Percentiles rank a stretch among this genome's conserved stretches.
phyloP scores from a whole-genome alignment of 1,140 invertebrate genomes.

The Branchinecta lindahli region DNA sequence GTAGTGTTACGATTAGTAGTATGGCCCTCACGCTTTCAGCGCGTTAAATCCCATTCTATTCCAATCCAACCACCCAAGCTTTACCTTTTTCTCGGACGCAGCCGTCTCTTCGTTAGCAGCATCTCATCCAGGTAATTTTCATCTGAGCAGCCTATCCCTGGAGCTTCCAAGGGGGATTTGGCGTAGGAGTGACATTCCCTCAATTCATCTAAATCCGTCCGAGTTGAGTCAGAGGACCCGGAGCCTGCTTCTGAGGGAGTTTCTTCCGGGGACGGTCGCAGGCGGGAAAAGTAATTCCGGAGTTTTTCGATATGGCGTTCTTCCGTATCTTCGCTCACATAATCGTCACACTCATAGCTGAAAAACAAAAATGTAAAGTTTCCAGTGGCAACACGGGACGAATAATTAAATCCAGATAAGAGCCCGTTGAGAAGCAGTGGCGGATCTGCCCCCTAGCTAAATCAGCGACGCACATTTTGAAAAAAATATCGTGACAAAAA shows the following conservation, averaged over 20 bases:
- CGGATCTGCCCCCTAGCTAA: no score
- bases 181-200: constrained; percentile 2
- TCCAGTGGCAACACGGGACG: not conserved
- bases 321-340: constrained; percentile 55
- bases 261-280: not conserved
- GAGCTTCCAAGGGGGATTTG: not conserved
- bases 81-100: not conserved
- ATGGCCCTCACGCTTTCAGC: no score
- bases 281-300: constrained; percentile 30
- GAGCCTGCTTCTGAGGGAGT: not conserved
- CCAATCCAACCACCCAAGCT: no score
- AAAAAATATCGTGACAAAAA: no score
- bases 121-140: not conserved
- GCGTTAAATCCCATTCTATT: no score
- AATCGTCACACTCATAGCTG: constrained; percentile 66
- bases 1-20: no score
- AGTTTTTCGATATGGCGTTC: constrained; percentile 43
- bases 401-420: no score
- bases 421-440: no score
- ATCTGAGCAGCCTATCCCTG: not conserved
- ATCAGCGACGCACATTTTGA: no score
- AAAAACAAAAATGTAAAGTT: constrained; percentile 26
- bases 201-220: not conserved
- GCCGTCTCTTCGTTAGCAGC: not conserved
- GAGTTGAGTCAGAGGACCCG: not conserved